A percentile compares a stretch with the other conserved stretches of the same genome.
These are phyloP conservation scores for Alviniconcha strummeri DNA, from an alignment of 2,888 invertebrate genomes.

Conservation along the genomic window DNA sequence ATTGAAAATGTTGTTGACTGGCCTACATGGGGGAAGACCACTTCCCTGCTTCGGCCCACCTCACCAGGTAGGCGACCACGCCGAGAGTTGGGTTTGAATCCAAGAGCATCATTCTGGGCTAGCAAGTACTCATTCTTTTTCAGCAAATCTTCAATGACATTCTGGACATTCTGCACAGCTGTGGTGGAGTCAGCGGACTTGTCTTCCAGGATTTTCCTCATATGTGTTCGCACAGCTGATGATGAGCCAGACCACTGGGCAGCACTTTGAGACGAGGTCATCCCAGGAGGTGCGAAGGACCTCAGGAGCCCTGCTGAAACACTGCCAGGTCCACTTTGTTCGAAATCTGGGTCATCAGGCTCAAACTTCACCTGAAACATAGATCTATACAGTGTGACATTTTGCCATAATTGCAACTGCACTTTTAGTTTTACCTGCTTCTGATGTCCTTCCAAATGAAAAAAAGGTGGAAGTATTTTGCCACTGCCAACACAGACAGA, in stretches of 20 bases:
- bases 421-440: no score
- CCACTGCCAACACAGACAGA: no score
- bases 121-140: conserved; percentile 54
- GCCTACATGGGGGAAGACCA: conserved; percentile 26
- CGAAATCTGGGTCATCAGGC: conserved; percentile 41
- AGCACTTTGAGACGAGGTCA: conserved; percentile 22
- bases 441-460: no score
- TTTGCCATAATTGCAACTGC: no score
- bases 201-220: conserved; percentile 15
- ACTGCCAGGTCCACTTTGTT: conserved; percentile 27
- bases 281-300: conserved; percentile 24
- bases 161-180: conserved; percentile 27
- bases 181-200: conserved; percentile 25
- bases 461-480: no score
- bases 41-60: conserved; percentile 22
- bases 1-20: conserved; percentile 30
- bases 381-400: no score
- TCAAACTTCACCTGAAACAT: conserved; percentile 41
- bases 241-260: conserved; percentile 30
- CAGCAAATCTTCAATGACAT: conserved; percentile 54
- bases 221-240: background rate
- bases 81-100: conserved; percentile 48
- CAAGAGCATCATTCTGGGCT: conserved; percentile 51
- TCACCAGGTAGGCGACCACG: conserved; percentile 34
- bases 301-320: background rate